These are phyloP conservation scores for Pinna nobilis DNA, from an alignment of 1,140 invertebrate species.

Conservation along the genomic window DNA sequence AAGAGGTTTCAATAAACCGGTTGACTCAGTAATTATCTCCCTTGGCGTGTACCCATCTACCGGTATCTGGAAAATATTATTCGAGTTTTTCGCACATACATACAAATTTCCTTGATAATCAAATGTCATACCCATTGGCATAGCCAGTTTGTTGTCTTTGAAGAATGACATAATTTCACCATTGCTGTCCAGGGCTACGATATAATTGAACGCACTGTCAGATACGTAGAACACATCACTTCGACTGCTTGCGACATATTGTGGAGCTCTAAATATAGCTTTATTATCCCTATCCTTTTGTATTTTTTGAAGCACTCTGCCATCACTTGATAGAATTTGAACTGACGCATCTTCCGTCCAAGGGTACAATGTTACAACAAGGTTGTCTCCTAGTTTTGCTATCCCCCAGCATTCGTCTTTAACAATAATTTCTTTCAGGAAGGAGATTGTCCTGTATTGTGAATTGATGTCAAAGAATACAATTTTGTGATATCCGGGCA, in stretches of 20 bases:
- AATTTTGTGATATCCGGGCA: conserved; percentile 5
- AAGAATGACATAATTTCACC: neutral
- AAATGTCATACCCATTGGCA: neutral
- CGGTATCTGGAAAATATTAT: conserved; percentile 2
- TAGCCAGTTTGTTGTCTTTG: neutral
- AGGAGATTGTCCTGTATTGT: neutral
- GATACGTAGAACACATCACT: conserved; percentile 3
- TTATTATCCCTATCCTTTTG: neutral
- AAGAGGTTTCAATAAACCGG: neutral
- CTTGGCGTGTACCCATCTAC: neutral
- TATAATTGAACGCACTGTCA: neutral
- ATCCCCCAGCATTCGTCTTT: neutral
- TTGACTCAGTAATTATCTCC: neutral
- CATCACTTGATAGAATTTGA: neutral
- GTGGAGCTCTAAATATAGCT: conserved; percentile 3
- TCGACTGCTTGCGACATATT: neutral
- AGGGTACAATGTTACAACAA: neutral
- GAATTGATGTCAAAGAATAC: neutral
- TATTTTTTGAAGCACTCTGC: conserved; percentile 14
- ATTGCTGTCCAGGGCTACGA: neutral
- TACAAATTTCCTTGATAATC: conserved; percentile 2
- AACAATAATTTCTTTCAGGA: neutral
- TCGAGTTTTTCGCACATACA: neutral
- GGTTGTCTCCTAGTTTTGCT: neutral
- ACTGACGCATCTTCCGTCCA: neutral